Percentiles rank a stretch among this genome's conserved stretches.
phyloP scores from a whole-genome alignment of 2,113 vertebrate species.

The Pygoscelis adeliae region DNA sequence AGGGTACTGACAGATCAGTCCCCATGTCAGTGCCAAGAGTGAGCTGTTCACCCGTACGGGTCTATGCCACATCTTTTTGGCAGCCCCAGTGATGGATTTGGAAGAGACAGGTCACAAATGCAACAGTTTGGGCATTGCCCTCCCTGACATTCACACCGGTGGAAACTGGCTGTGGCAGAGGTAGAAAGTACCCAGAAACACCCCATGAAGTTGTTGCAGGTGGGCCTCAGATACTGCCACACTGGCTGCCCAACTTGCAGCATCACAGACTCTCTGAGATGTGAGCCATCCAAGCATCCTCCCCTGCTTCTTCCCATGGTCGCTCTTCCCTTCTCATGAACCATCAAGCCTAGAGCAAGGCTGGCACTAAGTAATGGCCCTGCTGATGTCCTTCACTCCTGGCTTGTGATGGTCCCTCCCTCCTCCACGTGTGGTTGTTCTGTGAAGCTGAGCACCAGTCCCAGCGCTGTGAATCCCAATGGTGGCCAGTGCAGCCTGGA shows the following conservation, averaged over 20 bases:
- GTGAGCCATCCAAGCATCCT: not conserved
- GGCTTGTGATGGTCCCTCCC: not conserved
- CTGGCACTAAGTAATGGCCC: not conserved
- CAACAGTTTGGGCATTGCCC: not conserved
- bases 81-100: not conserved
- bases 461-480: not conserved
- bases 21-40: not conserved
- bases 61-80: not conserved
- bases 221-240: not conserved
- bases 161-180: not conserved
- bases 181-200: not conserved
- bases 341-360: not conserved
- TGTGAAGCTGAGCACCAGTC: not conserved
- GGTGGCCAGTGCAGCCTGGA: not conserved
- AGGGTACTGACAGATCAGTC: not conserved
- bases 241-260: not conserved
- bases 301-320: not conserved
- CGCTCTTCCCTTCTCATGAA: not conserved
- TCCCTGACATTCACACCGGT: not conserved
- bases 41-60: not conserved
- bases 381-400: not conserved
- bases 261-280: not conserved
- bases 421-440: not conserved
- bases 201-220: not conserved
- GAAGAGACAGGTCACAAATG: not conserved